A percentile compares a stretch with the other conserved stretches of the same genome.
phyloP scores from a whole-genome alignment of 2,113 vertebrate genomes.

The Chlorodrepanis virens region DNA sequence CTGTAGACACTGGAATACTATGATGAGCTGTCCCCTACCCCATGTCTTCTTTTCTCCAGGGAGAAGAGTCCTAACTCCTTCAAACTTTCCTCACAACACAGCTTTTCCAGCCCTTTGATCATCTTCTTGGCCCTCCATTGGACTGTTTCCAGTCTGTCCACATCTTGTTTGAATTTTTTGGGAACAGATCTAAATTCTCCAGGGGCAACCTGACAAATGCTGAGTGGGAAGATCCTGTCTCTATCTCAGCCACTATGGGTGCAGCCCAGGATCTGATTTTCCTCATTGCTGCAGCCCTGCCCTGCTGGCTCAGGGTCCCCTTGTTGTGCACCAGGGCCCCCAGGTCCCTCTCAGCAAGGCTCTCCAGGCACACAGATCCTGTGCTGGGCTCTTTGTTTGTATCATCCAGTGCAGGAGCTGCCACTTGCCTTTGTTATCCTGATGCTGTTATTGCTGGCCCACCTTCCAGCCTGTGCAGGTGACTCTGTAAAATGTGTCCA shows the following conservation, averaged over 20 bases:
- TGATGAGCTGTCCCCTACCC: background rate
- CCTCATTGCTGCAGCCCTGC: accelerated
- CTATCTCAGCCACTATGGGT: background rate
- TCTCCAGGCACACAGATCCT: background rate
- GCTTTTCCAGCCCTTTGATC: background rate
- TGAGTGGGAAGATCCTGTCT: background rate
- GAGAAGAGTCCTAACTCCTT: background rate
- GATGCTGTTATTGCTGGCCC: background rate
- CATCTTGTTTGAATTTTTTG: background rate
- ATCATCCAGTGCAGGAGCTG: background rate
- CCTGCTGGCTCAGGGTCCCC: background rate
- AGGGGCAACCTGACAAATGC: background rate
- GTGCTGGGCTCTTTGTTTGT: background rate
- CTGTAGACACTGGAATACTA: background rate
- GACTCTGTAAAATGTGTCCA: background rate
- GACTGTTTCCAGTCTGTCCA: background rate
- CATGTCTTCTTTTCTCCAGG: background rate
- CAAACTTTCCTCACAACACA: background rate
- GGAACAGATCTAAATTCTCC: background rate
- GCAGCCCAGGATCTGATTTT: background rate
- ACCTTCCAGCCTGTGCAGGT: background rate
- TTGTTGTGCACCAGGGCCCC: background rate
- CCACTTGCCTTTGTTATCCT: background rate
- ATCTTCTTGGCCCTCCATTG: background rate
- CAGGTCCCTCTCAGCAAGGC: background rate